These are phyloP conservation scores for Zeus faber DNA, from an alignment of 2,113 vertebrate genomes.

Conservation along the genomic window DNA sequence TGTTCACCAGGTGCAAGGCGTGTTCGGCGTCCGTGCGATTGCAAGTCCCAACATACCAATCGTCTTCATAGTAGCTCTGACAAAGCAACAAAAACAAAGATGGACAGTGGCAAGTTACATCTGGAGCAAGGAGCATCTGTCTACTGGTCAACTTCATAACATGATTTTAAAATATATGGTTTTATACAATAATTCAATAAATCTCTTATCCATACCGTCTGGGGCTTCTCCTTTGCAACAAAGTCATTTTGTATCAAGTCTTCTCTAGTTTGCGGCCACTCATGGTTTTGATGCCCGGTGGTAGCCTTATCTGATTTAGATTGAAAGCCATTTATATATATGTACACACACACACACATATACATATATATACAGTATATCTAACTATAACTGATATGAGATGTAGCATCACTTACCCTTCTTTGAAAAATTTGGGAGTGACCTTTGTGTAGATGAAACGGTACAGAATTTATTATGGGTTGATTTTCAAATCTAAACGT, in stretches of 20 bases:
- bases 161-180: too few species aligned
- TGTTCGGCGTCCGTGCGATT: slow-evolving; percentile 79
- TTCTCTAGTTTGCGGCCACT: slow-evolving; percentile 68
- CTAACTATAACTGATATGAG: too few species aligned
- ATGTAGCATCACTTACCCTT: too few species aligned
- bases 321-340: too few species aligned
- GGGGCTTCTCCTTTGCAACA: slow-evolving; percentile 48
- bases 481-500: too few species aligned
- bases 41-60: slow-evolving; percentile 83
- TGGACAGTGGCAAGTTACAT: background rate
- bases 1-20: slow-evolving; percentile 77
- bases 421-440: too few species aligned
- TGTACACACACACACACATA: too few species aligned
- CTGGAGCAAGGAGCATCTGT: background rate
- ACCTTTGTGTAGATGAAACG: too few species aligned
- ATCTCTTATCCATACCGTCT: slow-evolving; percentile 43
- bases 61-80: slow-evolving; percentile 65
- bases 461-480: too few species aligned
- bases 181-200: too few species aligned
- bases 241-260: slow-evolving; percentile 52
- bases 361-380: too few species aligned
- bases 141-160: background rate
- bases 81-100: slow-evolving; percentile 12
- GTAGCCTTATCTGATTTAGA: slow-evolving; percentile 32
- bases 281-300: slow-evolving; percentile 47